These are phyloP conservation scores for Lampropteryx suffumata DNA, from an alignment of 2,888 invertebrate genomes.

Conservation along the genomic window DNA sequence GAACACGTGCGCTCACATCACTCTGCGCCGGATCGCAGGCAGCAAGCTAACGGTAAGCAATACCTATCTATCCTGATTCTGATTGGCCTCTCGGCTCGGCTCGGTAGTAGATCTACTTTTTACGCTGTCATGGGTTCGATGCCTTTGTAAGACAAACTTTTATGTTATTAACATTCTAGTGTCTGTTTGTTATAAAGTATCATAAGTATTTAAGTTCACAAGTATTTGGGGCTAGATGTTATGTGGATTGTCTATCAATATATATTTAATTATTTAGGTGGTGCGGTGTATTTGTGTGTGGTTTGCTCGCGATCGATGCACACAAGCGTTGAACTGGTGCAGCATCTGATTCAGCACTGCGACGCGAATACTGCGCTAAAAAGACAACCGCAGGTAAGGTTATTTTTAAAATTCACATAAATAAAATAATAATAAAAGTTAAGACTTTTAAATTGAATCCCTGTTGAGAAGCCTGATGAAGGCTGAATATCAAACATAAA, in stretches of 20 bases:
- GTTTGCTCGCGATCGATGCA: slow-evolving; percentile 88
- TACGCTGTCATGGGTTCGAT: no score
- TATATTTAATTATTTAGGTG: slow-evolving; percentile 48
- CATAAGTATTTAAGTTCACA: no score
- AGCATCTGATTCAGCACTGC: slow-evolving; percentile 92
- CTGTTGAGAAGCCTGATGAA: no score
- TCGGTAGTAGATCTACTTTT: no score
- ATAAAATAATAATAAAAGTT: no score
- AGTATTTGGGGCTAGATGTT: background rate
- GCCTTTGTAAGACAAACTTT: no score
- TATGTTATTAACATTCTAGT: no score
- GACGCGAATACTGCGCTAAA: slow-evolving; percentile 93
- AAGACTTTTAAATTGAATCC: no score
- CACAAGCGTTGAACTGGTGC: slow-evolving; percentile 89
- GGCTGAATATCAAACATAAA: no score
- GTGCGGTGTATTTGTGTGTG: slow-evolving; percentile 88
- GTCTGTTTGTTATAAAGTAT: no score
- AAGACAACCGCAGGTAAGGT: slow-evolving; percentile 87
- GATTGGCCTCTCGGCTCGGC: no score
- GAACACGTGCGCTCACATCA: slow-evolving; percentile 94
- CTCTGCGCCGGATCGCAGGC: slow-evolving; percentile 90
- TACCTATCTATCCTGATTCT: background rate
- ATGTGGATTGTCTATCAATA: background rate
- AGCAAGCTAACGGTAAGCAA: slow-evolving; percentile 60
- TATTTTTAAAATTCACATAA: no score